A percentile compares a stretch with the other conserved stretches of the same genome.
phyloP scores from a whole-genome alignment of 2,888 invertebrate genomes.

The Scotopteryx bipunctaria region DNA sequence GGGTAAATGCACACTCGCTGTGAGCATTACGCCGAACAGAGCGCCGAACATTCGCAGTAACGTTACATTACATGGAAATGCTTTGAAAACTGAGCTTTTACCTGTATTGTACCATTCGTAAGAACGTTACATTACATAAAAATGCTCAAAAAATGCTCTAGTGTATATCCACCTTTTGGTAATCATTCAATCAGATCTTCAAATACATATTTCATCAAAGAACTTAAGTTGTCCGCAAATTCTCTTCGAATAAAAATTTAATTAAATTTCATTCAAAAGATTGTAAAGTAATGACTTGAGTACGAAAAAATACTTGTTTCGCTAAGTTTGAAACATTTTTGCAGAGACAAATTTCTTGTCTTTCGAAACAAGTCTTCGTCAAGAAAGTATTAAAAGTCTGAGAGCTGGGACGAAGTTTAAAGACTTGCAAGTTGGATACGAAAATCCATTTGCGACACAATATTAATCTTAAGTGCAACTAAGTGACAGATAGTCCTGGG shows the following conservation, averaged over 20 bases:
- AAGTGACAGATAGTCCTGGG: conserved; percentile 15
- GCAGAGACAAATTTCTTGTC: conserved; percentile 18
- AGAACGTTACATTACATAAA: too few relatives aligned
- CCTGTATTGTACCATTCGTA: too few relatives aligned
- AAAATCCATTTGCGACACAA: conserved; percentile 40
- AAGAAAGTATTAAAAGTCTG: conserved; percentile 42
- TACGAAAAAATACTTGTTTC: conserved; percentile 19
- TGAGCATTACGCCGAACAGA: too few relatives aligned
- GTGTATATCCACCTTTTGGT: too few relatives aligned
- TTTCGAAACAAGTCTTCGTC: conserved; percentile 23
- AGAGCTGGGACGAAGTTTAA: conserved; percentile 40
- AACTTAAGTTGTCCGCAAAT: background rate
- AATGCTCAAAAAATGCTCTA: too few relatives aligned
- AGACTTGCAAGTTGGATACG: conserved; percentile 37
- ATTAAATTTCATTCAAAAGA: conserved; percentile 7
- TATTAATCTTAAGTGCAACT: conserved; percentile 36
- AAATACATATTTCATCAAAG: background rate
- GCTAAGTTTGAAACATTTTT: conserved; percentile 21
- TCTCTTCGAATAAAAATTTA: background rate
- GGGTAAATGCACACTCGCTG: too few relatives aligned
- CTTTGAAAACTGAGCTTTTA: too few relatives aligned
- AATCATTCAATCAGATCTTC: too few relatives aligned
- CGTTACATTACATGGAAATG: too few relatives aligned
- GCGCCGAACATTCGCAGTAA: too few relatives aligned
- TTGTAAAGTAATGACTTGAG: conserved; percentile 16